These are phyloP conservation scores for Sebastes aleutianus DNA, from an alignment of 2,797 vertebrate species.

Conservation along the genomic window DNA sequence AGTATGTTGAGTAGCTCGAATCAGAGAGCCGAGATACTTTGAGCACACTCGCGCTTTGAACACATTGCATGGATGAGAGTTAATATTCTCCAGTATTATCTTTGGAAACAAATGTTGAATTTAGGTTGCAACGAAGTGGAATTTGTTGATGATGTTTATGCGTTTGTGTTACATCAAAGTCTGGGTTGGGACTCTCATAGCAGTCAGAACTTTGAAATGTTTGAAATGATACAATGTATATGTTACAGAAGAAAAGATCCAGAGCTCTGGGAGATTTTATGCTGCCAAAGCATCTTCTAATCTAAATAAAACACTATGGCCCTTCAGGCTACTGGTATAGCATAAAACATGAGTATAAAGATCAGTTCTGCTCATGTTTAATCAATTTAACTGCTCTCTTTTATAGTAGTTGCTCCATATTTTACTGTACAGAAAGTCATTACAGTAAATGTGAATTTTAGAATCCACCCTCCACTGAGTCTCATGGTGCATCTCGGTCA, in stretches of 20 bases:
- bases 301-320: slow-evolving; percentile 13
- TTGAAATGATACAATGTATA: not conserved
- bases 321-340: not conserved
- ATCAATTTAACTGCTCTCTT: not conserved
- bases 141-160: not conserved
- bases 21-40: not conserved
- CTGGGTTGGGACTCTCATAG: not conserved
- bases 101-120: not conserved
- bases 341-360: not conserved
- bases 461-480: not conserved
- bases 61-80: not conserved
- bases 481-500: not conserved
- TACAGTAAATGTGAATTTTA: not conserved
- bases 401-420: not conserved
- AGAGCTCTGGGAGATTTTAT: not conserved
- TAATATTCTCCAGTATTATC: not conserved
- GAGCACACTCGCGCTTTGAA: not conserved
- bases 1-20: not conserved
- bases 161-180: not conserved
- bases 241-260: not conserved
- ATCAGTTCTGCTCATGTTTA: not conserved
- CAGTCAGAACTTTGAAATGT: not conserved
- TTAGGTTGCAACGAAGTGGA: not conserved
- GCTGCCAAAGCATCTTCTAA: not conserved
- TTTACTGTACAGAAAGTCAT: not conserved